Percentiles rank a stretch among this genome's conserved stretches.
Conservation (phyloP, 1,140 invertebrate species). For the Diprion similis region DNA sequence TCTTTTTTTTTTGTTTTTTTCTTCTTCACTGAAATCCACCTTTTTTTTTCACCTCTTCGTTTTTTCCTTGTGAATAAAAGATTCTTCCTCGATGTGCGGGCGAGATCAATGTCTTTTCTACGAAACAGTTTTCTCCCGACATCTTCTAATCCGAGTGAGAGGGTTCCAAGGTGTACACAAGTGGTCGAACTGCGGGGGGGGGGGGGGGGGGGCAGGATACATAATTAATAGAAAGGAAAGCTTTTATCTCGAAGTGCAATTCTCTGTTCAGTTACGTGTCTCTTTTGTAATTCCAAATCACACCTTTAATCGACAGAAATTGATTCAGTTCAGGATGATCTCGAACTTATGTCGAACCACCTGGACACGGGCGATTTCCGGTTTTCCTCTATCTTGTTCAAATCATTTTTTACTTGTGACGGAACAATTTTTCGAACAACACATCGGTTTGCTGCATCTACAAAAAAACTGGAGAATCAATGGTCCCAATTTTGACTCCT, state of each 20-base stretch:
- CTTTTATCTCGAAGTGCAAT: not conserved
- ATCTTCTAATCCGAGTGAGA: not conserved
- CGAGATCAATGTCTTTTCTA: not conserved
- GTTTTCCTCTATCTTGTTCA: too few species aligned
- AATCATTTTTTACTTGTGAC: too few species aligned
- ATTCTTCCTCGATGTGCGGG: not conserved
- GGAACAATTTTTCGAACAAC: too few species aligned
- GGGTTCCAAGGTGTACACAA: not conserved
- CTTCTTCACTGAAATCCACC: not conserved
- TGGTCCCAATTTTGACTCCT: too few species aligned
- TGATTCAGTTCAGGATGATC: too few species aligned
- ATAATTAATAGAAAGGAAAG: slow-evolving; percentile 6
- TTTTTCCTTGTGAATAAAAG: not conserved
- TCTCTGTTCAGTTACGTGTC: not conserved
- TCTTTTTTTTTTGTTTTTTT: too few species aligned
- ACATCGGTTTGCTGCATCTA: too few species aligned
- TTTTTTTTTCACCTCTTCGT: not conserved
- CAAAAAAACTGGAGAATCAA: too few species aligned
- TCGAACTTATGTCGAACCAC: too few species aligned
- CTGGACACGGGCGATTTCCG: too few species aligned
- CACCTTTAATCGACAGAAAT: too few species aligned
- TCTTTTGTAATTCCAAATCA: not conserved
- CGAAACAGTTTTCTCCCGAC: not conserved
- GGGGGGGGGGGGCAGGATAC: not conserved
- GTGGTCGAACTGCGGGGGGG: not conserved